Percentiles rank a stretch among this genome's conserved stretches.
Conservation (phyloP, 1,140 invertebrate genomes). For the Uloborus diversus region DNA sequence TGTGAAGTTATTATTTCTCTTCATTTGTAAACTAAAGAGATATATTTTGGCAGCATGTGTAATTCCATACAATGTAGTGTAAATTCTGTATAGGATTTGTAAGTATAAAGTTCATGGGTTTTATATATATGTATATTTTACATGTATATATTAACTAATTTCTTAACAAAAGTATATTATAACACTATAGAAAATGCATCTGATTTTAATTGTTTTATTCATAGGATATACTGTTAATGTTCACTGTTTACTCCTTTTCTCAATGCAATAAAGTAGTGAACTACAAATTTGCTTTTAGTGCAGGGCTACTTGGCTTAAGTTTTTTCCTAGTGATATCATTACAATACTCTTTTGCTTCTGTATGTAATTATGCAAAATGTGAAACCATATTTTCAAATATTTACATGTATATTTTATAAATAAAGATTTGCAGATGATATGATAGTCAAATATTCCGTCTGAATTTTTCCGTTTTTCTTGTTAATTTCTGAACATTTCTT, state of each 20-base stretch:
- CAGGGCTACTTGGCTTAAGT: neutral
- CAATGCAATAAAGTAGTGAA: neutral
- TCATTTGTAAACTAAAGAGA: neutral
- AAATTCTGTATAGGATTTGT: slow-evolving; percentile 34
- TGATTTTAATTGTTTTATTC: neutral
- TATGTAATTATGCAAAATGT: slow-evolving; percentile 13
- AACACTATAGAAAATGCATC: neutral
- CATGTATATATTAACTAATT: neutral
- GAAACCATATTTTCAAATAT: slow-evolving; percentile 32
- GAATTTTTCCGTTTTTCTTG: neutral
- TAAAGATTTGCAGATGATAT: slow-evolving; percentile 37
- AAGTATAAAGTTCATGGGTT: neutral
- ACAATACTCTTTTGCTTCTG: slow-evolving; percentile 26
- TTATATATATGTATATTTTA: neutral
- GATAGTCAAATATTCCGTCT: neutral
- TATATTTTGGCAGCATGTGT: neutral
- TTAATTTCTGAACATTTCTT: neutral
- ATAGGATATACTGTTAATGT: neutral
- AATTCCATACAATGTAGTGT: neutral
- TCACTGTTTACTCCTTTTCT: neutral
- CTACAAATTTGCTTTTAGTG: neutral
- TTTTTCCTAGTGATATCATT: neutral
- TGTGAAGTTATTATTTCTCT: neutral
- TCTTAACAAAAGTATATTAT: neutral
- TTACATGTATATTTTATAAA: slow-evolving; percentile 47